Base-by-base conservation (phyloP, 2,888 invertebrate genomes). In the Scelioninae gen. 2 region DNA sequence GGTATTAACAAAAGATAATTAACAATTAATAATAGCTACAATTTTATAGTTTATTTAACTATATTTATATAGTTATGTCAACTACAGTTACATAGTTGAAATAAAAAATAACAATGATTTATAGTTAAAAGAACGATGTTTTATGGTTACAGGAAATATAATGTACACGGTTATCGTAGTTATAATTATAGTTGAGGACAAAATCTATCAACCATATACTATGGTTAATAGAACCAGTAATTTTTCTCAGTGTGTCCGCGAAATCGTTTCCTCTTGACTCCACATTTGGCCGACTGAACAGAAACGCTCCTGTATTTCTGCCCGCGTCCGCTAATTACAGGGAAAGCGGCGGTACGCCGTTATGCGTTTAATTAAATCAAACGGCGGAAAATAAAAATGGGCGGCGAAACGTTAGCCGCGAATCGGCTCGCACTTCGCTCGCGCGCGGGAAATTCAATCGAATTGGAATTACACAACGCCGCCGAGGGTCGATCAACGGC, bases 351-450 rank as follows among this genome's bases (percentile, higher is more conserved):
- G 19, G 50, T 50, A 28, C 67, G 48, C 57, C 37, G 70, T 73
- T 65, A 72, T 58, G 75, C 61, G 72, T 77, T 75, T 81, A 80
- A 82, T 81, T 80, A 81, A 82, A 78, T 79, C 77, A 78, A 76
- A 73, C 45, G 60, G 60, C 43, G 43, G 57, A 7, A 11, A 64
- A 55, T 57, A 58, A 75, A 70, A 73, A 75, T 72, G 41, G 52
- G 28, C 48, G 39, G 48, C 55, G 67, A 67, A 74, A 67, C 46
- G 61, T 46, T 41, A 25, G 16, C 18, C 33, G 61, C 18, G 52
- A 70, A 63, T 70, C 55, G 50, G 31, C 25, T 69, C 50, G 57
- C 31, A 37, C 68, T 70, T 63, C 50, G 55, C n/a, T n/a, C 31
- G 52, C 39, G 31, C 48, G 28, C 65, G 65, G 69, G 72, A 69